Evolutionary conservation across 1,140 invertebrate genomes (phyloP), one percentile per base, ranked within the genome.

Genomic region (Papilio aristodemus): DNA sequence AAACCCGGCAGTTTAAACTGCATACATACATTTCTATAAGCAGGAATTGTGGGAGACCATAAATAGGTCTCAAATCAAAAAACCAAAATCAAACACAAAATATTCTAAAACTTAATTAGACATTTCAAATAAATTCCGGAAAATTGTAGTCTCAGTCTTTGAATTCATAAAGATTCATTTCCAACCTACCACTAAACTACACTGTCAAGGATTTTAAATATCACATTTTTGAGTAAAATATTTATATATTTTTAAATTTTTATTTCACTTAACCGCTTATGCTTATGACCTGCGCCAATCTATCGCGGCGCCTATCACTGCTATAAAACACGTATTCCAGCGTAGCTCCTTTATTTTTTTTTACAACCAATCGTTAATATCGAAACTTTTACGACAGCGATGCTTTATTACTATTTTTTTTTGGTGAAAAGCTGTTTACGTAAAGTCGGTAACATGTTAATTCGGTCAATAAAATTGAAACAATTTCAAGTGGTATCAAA

Each of bases 341-440:
- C 70, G 70, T 64, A 69, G 82, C 84, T 87, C 73, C 82, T 85
- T 84, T 85, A 84, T 84, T 85, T 86, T 78, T 37, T 83, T 86
- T 85, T 87, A 87, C 78, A 80, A 75, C 80, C 82, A 81, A 83
- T 85, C 83, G 84, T 87, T 86, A 87, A 83, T 87, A 85, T 87
- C 79, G 83, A 85, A 79, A 73, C 67, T 69, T 86, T 87, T 87
- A 87, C 78, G 80, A 77, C 79, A 68, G 68, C 71, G 67, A 85
- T 84, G 80, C 77, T 87, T 85, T 85, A 85, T 83, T 80, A 77
- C 82, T 57, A 57, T 63, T 41, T 71, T 81, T 84, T 66, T 62
- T 67, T 63, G 69, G 63, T 73, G 71, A 79, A 83, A 77, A 78
- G 73, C 68, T 74, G 58, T 82, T 81, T 80, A 80, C 70, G 75